Base-by-base conservation (phyloP, 92 coral and sea anemone species). In the Epizoanthus fatuus region DNA sequence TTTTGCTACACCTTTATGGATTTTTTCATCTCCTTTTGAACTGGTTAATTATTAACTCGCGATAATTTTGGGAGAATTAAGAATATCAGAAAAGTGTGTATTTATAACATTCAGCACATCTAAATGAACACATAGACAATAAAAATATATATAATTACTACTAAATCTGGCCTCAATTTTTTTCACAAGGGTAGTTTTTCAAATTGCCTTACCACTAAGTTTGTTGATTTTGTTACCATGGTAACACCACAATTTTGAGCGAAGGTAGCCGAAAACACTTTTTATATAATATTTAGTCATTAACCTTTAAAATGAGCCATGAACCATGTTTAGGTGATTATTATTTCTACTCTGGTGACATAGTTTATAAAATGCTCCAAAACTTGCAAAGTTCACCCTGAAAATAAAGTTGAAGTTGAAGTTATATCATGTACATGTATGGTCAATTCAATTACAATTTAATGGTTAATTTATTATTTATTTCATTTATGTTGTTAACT, bases 1-100 rank as follows among this genome's bases (percentile, higher is more conserved):
- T 60, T 5, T 17, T 60, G 32, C 32, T 17, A 60, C 3, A 3
- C 2, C 35, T 19, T 17, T 60, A 19, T 4, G 0, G 65, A 60
- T 4, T n/a, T 60, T 60, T 60, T 60, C 5, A 59, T 59, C 32
- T 59, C 16, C 0, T 17, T 17, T 1, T 60, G 5, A 58, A 8
- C 35, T 17, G 6, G 29, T n/a, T 60, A 60, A 60, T 17, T 17
- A 17, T 60, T n/a, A 60, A 60, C 65, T 60, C 6, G 35, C 11
- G 37, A 4, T 60, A 60, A 60, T 17, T 60, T 1, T 60, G 65
- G 0, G 65, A 60, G 65, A 59, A n/a, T 59, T 59, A 2, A 4
- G 32, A 59, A 59, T 59, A 4, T 59, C 64, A 59, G 64, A n/a
- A 59, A 59, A 59, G 64, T 59, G 64, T 59, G 64, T 59, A 59